Evolutionary conservation across 2,888 invertebrate species (phyloP), one percentile per base, ranked within the genome.

Genomic region (Rhagonycha fulva): DNA sequence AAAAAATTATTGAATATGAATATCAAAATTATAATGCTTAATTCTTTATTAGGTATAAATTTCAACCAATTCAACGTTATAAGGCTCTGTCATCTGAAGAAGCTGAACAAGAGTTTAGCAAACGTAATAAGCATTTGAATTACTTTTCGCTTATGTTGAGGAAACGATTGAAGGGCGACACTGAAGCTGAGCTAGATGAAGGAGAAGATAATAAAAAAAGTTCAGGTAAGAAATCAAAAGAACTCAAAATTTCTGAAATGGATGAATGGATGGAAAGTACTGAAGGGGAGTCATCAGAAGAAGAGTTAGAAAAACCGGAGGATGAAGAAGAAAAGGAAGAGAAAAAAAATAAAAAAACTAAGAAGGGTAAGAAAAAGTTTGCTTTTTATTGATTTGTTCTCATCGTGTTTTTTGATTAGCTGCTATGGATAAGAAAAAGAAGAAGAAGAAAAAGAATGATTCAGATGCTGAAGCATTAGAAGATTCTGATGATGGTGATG

Each of bases 401-500:
- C 30, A 62, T 62, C 5, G 1, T 61, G 7, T 67, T 71, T 71
- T 74, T 24, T 62, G 14, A 11, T 12, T 66, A 72, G 83, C 80
- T 76, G 85, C 85, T 80, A 84, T 83, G 12, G 90, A 66, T 9
- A 66, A 66, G n/a, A 47, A 89, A 14, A 91, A 90, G 14, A 90
- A 91, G 71, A 92, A 92, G 79, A 96, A 95, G 84, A 95, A 95
- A 84, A 94, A 95, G 88, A 93, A 93, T 74, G 94, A 93, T 79
- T 94, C 95, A 0, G 94, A 97, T 78, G 94, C 95, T 81, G 98
- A 98, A 85, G 98, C 97, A 0, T 92, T 95, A 73, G 98, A 98
- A 86, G 98, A 99, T 84, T 98, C 98, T 80, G 98, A 98, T 87
- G 98, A 98, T 86, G 98, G 98, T 0, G 98, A 99, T 86, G 97